phyloP scores from a whole-genome alignment of 2,113 vertebrate species.

The Laterallus jamaicensis region DNA sequence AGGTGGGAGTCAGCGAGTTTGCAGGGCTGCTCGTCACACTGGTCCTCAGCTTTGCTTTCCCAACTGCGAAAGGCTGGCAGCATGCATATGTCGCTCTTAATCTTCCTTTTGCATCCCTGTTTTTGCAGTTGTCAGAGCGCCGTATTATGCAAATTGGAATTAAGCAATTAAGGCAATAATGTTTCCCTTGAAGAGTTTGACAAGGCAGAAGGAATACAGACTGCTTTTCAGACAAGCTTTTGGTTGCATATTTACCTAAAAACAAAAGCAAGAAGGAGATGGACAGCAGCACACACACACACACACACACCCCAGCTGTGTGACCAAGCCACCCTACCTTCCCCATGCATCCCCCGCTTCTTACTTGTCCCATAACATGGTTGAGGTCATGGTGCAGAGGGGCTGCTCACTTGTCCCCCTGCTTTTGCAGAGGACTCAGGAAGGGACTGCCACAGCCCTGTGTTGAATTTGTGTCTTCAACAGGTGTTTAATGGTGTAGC shows the following conservation, averaged over 20 bases:
- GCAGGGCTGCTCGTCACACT: slow-evolving; percentile 39
- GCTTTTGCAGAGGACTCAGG: not conserved
- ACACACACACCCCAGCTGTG: not conserved
- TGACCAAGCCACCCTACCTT: not conserved
- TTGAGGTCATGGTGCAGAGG: not conserved
- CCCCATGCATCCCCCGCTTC: not conserved
- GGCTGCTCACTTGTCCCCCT: not conserved
- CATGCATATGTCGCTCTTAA: slow-evolving; percentile 66
- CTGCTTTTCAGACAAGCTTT: slow-evolving; percentile 70
- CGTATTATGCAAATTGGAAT: slow-evolving; percentile 78
- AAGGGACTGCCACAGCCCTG: not conserved
- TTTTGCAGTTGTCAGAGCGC: slow-evolving; percentile 78
- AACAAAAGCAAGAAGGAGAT: slow-evolving; percentile 46
- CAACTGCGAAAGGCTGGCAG: slow-evolving; percentile 63
- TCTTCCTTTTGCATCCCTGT: slow-evolving; percentile 78
- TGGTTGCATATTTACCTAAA: slow-evolving; percentile 71
- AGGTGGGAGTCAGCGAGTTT: slow-evolving; percentile 30
- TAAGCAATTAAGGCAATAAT: slow-evolving; percentile 84
- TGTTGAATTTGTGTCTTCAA: not conserved
- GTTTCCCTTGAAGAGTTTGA: slow-evolving; percentile 82
- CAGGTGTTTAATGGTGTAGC: not conserved
- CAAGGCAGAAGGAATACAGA: slow-evolving; percentile 76
- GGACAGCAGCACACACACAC: not conserved
- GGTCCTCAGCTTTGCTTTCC: slow-evolving; percentile 60
- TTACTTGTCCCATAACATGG: not conserved